Evolutionary conservation across 2,888 invertebrate genomes (phyloP).

Genomic region (Portevinia maculata): DNA sequence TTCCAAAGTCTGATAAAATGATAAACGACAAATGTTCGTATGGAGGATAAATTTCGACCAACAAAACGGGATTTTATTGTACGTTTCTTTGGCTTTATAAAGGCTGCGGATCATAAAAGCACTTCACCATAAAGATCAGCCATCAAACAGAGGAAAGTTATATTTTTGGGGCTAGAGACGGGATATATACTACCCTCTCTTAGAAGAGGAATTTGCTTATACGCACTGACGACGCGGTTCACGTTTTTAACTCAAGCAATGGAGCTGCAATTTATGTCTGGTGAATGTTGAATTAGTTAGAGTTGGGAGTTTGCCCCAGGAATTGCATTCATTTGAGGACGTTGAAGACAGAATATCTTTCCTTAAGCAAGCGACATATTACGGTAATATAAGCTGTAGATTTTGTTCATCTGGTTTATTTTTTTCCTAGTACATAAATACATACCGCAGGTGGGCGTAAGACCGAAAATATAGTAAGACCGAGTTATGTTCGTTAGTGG

Average conservation of each 20-base stretch:
- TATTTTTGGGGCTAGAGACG: background rate
- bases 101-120: conserved; percentile 19
- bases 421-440: too few relatives aligned
- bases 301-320: background rate
- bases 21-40: conserved; percentile 35
- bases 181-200: too few relatives aligned
- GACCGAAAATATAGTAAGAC: too few relatives aligned
- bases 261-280: background rate
- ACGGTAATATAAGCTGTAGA: too few relatives aligned
- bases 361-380: background rate
- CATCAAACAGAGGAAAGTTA: conserved; percentile 28
- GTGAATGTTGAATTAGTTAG: background rate
- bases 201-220: conserved; percentile 9
- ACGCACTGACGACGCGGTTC: conserved; percentile 1
- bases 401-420: too few relatives aligned
- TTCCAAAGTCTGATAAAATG: conserved; percentile 30
- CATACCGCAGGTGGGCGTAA: too few relatives aligned
- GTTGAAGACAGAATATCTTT: too few relatives aligned
- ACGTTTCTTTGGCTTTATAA: conserved; percentile 26
- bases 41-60: background rate
- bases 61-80: conserved; percentile 20
- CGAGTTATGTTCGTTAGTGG: too few relatives aligned
- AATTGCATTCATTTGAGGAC: too few relatives aligned
- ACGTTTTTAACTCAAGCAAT: conserved; percentile 10
- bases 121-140: conserved; percentile 39